Base-by-base conservation (phyloP, 1,140 invertebrate genomes). In the Pogonomyrmex barbatus region DNA sequence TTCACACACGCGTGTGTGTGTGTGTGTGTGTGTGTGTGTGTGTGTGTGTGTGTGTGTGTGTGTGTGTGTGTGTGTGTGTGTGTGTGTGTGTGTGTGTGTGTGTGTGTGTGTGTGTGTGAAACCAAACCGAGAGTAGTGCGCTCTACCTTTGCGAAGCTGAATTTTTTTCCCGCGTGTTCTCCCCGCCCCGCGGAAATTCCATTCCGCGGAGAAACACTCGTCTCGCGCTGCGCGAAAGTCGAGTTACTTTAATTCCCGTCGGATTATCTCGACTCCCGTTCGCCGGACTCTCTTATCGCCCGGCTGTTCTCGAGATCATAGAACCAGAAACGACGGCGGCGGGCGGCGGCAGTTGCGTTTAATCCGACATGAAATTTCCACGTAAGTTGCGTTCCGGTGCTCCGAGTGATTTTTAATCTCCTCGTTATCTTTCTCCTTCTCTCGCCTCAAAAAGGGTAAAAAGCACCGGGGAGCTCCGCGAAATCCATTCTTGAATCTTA, bases 211-310 rank as follows among this genome's bases (percentile, higher is more conserved):
- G 78, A 58, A 82, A 71, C 67, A 56, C 47, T 45, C 47, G 60
- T 62, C 62, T 62, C 30, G 12, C 60, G 52, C 24, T 24, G n/a
- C 63, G 39, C 54, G 30, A 82, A 82, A 83, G 68, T 83, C 79
- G 68, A 42, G 54, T 83, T 75, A 75, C 54, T 83, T 83, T 83
- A 83, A 83, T 83, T 83, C 79, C 54, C 68, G 42, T 73, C 79
- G 68, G 68, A 83, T 83, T 83, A 83, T 83, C 79, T 83, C 68
- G 79, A 75, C 68, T 83, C 68, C 73, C 79, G 47, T 83, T 83
- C 79, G 68, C 79, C 42, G 79, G 79, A 83, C 79, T 83, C 79
- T 73, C 68, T 83, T 75, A 83, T 82, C 79, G 42, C 42, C 54
- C 79, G 79, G 45, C 54, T 50, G 54, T 83, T 83, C 68, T 83